These are phyloP conservation scores for Ceyx margarethae DNA, from an alignment of 2,113 vertebrate genomes.

Conservation along the genomic window DNA sequence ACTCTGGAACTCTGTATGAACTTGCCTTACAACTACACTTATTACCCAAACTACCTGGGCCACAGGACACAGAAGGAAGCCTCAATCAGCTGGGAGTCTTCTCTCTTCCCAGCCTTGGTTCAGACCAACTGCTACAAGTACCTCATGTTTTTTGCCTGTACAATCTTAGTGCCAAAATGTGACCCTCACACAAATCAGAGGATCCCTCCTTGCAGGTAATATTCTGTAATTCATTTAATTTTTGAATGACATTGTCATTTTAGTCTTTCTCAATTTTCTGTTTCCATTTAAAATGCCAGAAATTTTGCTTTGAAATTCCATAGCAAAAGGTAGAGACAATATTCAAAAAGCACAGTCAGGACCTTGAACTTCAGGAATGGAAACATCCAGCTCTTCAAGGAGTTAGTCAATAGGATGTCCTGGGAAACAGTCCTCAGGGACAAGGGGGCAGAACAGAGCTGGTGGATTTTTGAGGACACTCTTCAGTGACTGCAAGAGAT, in stretches of 20 bases:
- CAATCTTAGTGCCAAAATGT: constrained; percentile 94
- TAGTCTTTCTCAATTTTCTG: background rate
- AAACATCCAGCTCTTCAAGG: too few relatives aligned
- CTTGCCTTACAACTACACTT: constrained; percentile 90
- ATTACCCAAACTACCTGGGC: constrained; percentile 91
- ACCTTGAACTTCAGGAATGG: too few relatives aligned
- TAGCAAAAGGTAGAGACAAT: background rate
- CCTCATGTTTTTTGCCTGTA: constrained; percentile 98
- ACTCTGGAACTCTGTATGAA: constrained; percentile 95
- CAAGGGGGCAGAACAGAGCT: too few relatives aligned
- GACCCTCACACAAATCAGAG: constrained; percentile 80
- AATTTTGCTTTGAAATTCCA: background rate
- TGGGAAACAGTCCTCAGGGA: too few relatives aligned
- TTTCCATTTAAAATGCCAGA: background rate
- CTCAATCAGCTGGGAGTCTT: constrained; percentile 93
- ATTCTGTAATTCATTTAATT: background rate
- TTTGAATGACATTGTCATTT: background rate
- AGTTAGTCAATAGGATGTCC: too few relatives aligned
- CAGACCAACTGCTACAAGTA: constrained; percentile 97
- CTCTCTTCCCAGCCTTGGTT: constrained; percentile 93
- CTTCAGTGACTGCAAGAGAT: too few relatives aligned
- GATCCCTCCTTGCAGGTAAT: constrained; percentile 93
- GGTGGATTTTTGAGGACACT: too few relatives aligned
- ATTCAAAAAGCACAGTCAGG: too few relatives aligned
- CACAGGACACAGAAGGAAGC: constrained; percentile 92